phyloP scores from a whole-genome alignment of 2,797 vertebrate species.

The Acomys russatus region DNA sequence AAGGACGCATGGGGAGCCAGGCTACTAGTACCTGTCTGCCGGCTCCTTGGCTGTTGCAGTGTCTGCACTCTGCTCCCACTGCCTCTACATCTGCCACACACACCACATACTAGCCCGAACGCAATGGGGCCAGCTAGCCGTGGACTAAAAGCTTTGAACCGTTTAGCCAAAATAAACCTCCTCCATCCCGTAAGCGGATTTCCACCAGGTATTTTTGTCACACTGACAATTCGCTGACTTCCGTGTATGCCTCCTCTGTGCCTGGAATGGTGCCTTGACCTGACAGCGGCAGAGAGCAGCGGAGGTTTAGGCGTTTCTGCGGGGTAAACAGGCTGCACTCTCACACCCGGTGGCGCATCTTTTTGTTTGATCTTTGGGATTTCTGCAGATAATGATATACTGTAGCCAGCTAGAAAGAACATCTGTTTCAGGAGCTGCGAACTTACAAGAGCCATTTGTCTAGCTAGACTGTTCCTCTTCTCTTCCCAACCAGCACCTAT shows the following conservation, averaged over 20 bases:
- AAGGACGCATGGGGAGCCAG: background rate
- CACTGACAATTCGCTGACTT: background rate
- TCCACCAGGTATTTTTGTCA: background rate
- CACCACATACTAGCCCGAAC: background rate
- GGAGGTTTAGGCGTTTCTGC: background rate
- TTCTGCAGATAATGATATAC: slow-evolving; percentile 87
- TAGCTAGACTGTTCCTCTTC: slow-evolving; percentile 85
- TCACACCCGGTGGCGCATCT: slow-evolving; percentile 77
- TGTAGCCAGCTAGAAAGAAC: slow-evolving; percentile 85
- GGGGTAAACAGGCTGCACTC: slow-evolving; percentile 64
- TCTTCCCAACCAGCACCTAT: slow-evolving; percentile 65
- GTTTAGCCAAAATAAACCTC: background rate
- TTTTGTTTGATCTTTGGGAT: slow-evolving; percentile 85
- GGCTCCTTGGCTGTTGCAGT: background rate
- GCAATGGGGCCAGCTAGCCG: background rate
- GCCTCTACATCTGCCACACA: background rate
- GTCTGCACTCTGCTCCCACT: background rate
- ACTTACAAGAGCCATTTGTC: slow-evolving; percentile 87
- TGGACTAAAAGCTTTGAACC: background rate
- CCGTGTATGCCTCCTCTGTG: background rate
- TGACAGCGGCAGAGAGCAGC: background rate
- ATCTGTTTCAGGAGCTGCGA: slow-evolving; percentile 88
- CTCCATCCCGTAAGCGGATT: background rate
- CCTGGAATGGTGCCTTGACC: slow-evolving; percentile 33
- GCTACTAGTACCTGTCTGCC: background rate